These are phyloP conservation scores for Phyllotreta striolata DNA, from an alignment of 2,888 invertebrate genomes.

Conservation along the genomic window DNA sequence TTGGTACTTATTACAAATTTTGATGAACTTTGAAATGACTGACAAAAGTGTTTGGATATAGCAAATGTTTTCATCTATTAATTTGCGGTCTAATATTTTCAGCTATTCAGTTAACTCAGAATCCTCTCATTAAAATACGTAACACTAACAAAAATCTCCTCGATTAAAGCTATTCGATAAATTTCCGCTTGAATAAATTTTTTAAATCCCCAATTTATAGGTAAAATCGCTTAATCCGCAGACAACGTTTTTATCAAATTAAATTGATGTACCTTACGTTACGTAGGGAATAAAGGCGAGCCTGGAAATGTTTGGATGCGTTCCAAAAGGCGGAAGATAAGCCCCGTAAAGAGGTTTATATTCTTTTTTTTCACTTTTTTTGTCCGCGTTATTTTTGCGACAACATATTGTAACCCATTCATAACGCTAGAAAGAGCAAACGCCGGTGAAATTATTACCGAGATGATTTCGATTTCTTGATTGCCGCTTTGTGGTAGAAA, in stretches of 20 bases:
- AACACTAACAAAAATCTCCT: too few relatives aligned
- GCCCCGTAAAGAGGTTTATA: constrained; percentile 12
- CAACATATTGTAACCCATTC: constrained; percentile 18
- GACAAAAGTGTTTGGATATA: too few relatives aligned
- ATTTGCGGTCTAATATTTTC: too few relatives aligned
- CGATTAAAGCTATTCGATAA: too few relatives aligned
- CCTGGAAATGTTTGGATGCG: background rate
- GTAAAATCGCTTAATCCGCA: constrained; percentile 5
- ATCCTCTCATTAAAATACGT: too few relatives aligned
- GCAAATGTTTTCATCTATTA: too few relatives aligned
- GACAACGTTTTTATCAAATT: constrained; percentile 14
- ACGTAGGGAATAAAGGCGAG: background rate
- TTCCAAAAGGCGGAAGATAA: constrained; percentile 6
- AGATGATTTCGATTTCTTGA: constrained; percentile 12
- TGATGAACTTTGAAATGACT: too few relatives aligned
- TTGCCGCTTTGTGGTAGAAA: constrained; percentile 9
- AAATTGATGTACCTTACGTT: constrained; percentile 4
- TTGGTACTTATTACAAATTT: too few relatives aligned
- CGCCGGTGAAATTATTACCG: constrained; percentile 9
- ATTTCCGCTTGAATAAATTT: too few relatives aligned
- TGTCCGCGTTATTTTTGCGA: constrained; percentile 2
- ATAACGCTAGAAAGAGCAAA: constrained; percentile 8
- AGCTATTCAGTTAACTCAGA: too few relatives aligned
- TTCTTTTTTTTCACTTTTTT: constrained; percentile 8
- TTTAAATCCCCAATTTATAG: background rate